A percentile compares a stretch with the other conserved stretches of the same genome.
Conservation (phyloP, 2,797 vertebrate genomes). For the Catamblyrhynchus diadema region DNA sequence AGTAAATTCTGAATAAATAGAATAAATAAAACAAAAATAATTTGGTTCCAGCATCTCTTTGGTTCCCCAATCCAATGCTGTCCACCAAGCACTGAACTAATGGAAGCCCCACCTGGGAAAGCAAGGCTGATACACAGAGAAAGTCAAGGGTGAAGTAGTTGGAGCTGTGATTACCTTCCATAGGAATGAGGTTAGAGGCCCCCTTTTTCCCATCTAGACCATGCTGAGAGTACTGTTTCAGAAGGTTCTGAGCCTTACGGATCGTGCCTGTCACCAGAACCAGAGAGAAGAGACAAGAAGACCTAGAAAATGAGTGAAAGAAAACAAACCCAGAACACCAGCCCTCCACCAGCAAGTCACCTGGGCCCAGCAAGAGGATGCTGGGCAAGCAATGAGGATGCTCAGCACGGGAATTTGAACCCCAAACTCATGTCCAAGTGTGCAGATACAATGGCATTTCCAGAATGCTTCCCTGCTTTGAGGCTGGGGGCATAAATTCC, state of each 20-base stretch:
- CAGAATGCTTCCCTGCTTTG: not conserved
- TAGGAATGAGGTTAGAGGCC: conserved; percentile 98
- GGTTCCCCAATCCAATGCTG: not conserved
- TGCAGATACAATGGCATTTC: not conserved
- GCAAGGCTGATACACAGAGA: conserved; percentile 47
- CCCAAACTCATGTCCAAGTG: not conserved
- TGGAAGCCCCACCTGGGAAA: conserved; percentile 65
- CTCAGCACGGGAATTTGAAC: not conserved
- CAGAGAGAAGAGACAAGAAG: conserved; percentile 81
- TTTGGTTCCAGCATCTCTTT: not conserved
- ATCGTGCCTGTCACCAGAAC: conserved; percentile 96
- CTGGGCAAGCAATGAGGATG: conserved; percentile 52
- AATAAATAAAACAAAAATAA: not conserved
- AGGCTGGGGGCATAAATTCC: not conserved
- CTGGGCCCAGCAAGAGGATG: not conserved
- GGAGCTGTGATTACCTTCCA: conserved; percentile 91
- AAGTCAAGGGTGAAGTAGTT: conserved; percentile 55
- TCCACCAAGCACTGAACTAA: conserved; percentile 26
- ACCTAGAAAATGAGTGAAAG: conserved; percentile 87
- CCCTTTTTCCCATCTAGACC: conserved; percentile 99
- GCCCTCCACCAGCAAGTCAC: conserved; percentile 77
- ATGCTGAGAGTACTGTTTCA: conserved; percentile 99
- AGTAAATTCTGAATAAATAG: not conserved
- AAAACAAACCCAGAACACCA: conserved; percentile 73
- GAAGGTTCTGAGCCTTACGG: conserved; percentile 99